Base-by-base conservation (phyloP, 2,888 invertebrate species). In the Acleris laterana region DNA sequence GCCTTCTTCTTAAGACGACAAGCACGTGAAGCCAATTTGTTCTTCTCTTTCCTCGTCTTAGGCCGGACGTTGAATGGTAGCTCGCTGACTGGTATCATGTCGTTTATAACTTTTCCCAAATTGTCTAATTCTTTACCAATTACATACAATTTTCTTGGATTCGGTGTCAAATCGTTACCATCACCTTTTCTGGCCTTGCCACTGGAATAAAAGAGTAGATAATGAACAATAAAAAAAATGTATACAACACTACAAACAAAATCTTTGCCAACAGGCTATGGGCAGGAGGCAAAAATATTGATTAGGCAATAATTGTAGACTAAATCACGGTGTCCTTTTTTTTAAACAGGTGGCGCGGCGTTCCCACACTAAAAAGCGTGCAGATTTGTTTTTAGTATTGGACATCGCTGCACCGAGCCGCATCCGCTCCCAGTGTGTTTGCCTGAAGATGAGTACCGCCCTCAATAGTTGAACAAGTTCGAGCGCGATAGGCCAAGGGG, bases 1-100 rank as follows among this genome's bases (percentile, higher is more conserved):
- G 99, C 99, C 91, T 99, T 99, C 90, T 99, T 99, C 94, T 99
- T 99, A 79, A 99, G 93, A 44, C 99, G 95, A 85, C 99, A 99
- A 42, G 99, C 99, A 70, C 99, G 95, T 0, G 99, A 99, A 11
- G 99, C 99, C 63, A 99, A 93, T 90, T 99, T 99, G 86, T 99
- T 99, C 85, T 99, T 99, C 87, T 99, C 99, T 87, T 99, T 99
- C 63, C 99, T 95, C n/a, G 98, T 97, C 84, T 97, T 98, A 13
- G 98, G 97, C 73, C 98, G 93, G 38, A 96, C 95, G 80, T 96
- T 97, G 83, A 97, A 97, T 50, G 98, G 98, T 75, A 99, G 91
- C 85, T 98, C 98, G 76, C 97, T 97, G 9, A 98, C 98, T 5
- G 99, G 98, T 62, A 98, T 97, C 97, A 99, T 98, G 77, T 98